These are phyloP conservation scores for Anniella stebbinsi DNA, from an alignment of 2,797 vertebrate genomes.

Conservation along the genomic window DNA sequence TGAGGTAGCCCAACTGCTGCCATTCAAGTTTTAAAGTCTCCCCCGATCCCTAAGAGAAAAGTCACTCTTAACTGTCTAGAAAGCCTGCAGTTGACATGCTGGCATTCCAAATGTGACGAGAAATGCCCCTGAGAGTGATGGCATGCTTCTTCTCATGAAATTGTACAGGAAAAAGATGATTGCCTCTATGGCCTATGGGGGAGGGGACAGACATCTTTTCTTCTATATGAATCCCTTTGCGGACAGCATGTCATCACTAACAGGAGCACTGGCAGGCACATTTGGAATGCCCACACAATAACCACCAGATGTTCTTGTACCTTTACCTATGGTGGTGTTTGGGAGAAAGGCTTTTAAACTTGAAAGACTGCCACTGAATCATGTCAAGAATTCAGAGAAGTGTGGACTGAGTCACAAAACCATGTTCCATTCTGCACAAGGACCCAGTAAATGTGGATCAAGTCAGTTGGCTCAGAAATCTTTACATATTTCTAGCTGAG, in stretches of 20 bases:
- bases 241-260: neutral
- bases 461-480: neutral
- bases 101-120: neutral
- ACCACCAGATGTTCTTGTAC: neutral
- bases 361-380: too few relatives aligned
- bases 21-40: neutral
- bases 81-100: neutral
- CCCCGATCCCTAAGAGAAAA: neutral
- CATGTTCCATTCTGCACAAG: neutral
- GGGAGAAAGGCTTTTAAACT: too few relatives aligned
- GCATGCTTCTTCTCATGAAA: neutral
- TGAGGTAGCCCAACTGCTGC: neutral
- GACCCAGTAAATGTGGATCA: neutral
- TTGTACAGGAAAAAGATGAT: neutral
- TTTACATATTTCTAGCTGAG: neutral
- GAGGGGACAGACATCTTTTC: neutral
- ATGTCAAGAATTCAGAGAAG: neutral
- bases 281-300: neutral
- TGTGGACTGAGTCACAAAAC: too few relatives aligned
- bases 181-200: neutral
- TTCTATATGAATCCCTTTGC: neutral
- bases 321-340: neutral
- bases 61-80: neutral
- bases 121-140: neutral
- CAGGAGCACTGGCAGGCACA: neutral